Evolutionary conservation across 2,797 vertebrate species (phyloP), one percentile per base, ranked within the genome.

Genomic region (Poecilia wingei): DNA sequence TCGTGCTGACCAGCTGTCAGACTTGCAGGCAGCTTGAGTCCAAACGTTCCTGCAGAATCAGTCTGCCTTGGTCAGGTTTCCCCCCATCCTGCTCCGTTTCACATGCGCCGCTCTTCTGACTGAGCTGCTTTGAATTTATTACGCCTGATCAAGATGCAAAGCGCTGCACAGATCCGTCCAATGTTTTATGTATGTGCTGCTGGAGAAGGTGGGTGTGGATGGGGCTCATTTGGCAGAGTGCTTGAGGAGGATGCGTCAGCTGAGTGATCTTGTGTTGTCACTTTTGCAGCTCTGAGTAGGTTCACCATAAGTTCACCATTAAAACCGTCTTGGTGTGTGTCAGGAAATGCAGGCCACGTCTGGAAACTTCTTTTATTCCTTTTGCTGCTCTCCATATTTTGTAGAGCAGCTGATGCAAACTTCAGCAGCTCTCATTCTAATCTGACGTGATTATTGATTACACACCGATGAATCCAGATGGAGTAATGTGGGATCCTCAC

Each of bases 111-210:
- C 22, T 31, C 57, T 61, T 61, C 4, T 33, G 6, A 14, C 12
- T 16, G 57, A 31, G 59, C 59, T 33, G 0, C 4, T 61, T 61
- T 33, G 59, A 61, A 33, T 61, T 61, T 61, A 14, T 31, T 33
- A 31, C 33, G 28, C 59, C 31, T 25, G 59, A 61, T 61, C 59
- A 61, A 33, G 2, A 61, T 61, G 59, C 59, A 61, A 61, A 61
- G 28, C 59, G 6, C 18, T 33, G 59, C 28, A 33, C 59, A 31
- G 14, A 61, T 61, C 28, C 33, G 14, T 61, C 59, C 59, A 61
- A 14, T 61, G 59, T 61, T 61, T 61, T 61, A 61, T 61, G 59
- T 61, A 61, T 61, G 28, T 33, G 59, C 59, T 61, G 59, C 59
- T 33, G 59, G 6, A 61, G 31, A 18, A 33, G 57, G 28, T 61